Evolutionary conservation across 2,113 vertebrate genomes (phyloP).

Genomic region (Rutilus rutilus): DNA sequence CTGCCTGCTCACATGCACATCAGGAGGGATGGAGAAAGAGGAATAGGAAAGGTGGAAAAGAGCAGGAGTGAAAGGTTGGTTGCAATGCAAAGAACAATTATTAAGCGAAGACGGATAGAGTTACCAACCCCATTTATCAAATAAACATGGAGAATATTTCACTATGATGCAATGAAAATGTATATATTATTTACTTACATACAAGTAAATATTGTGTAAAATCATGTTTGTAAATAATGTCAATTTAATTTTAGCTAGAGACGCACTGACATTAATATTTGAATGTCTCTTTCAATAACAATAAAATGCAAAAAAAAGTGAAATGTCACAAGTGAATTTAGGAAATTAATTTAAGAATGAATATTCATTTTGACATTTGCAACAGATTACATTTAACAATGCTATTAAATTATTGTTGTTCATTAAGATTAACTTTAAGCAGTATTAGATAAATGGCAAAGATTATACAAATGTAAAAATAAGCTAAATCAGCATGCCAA

Average conservation of each 20-base stretch:
- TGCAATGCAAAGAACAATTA: not conserved
- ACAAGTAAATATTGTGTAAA: not conserved
- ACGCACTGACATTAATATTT: not conserved
- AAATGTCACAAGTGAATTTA: too few species aligned
- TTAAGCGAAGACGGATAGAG: not conserved
- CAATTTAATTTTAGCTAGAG: not conserved
- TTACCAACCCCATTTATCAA: not conserved
- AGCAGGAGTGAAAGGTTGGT: not conserved
- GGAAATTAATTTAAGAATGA: too few species aligned
- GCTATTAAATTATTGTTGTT: too few species aligned
- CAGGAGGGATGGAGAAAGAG: not conserved
- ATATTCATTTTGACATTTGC: too few species aligned
- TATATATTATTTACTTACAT: not conserved
- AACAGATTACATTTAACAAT: too few species aligned
- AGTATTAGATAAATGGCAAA: too few species aligned
- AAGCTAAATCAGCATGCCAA: too few species aligned
- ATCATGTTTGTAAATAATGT: not conserved
- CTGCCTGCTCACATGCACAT: constrained; percentile 31
- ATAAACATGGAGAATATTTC: not conserved
- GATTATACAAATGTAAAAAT: too few species aligned
- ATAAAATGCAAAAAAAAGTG: too few species aligned
- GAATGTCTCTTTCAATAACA: too few species aligned
- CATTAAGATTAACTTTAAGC: too few species aligned
- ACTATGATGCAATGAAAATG: not conserved
- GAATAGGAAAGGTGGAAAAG: constrained; percentile 12